Evolutionary conservation across 2,797 vertebrate genomes (phyloP).

Genomic region (Basileuterus tristriatus): DNA sequence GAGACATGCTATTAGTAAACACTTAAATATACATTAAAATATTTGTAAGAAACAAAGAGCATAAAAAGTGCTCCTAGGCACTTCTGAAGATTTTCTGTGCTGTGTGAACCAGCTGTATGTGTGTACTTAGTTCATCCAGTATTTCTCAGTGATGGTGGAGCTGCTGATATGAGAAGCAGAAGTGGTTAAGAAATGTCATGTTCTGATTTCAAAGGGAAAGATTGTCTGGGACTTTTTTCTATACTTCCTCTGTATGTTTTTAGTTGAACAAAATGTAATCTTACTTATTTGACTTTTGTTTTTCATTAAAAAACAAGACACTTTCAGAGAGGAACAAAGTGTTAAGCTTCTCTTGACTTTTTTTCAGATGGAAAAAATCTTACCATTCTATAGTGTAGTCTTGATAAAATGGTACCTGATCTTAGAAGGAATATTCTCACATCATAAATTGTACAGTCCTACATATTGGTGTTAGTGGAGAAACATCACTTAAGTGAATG

Average conservation of each 20-base stretch:
- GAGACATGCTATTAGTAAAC: not conserved
- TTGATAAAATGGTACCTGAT: not conserved
- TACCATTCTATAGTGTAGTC: not conserved
- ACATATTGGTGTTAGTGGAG: not conserved
- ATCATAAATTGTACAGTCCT: not conserved
- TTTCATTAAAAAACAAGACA: not conserved
- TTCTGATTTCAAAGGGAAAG: not conserved
- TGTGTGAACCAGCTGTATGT: not conserved
- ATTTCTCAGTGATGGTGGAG: not conserved
- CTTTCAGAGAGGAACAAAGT: not conserved
- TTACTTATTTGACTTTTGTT: not conserved
- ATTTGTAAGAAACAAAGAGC: not conserved
- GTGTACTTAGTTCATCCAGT: not conserved
- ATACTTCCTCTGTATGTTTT: not conserved
- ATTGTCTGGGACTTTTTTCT: not conserved
- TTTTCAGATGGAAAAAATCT: not conserved
- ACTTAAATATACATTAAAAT: not conserved
- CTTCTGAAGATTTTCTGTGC: not conserved
- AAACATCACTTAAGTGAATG: not conserved
- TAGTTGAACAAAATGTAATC: not conserved
- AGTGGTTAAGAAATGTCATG: not conserved
- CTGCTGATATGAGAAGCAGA: not conserved
- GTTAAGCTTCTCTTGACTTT: not conserved
- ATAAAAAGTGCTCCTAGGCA: not conserved
- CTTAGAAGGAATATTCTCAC: not conserved